A percentile compares a stretch with the other conserved stretches of the same genome.
Conservation (phyloP, 1,140 invertebrate genomes). For the Patella vulgata region DNA sequence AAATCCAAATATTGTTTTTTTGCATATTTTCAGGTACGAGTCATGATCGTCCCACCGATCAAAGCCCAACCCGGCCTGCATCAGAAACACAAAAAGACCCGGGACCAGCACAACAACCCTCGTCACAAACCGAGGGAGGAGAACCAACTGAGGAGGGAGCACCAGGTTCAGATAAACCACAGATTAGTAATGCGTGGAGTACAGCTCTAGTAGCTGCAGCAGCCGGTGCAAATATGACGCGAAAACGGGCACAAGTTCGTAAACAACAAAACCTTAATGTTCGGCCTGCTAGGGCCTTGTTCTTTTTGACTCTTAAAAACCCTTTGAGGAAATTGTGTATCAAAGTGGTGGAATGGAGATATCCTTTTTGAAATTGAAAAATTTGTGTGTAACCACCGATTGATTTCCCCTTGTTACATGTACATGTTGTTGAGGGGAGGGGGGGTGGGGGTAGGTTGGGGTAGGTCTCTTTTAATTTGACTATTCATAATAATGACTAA, state of each 20-base stretch:
- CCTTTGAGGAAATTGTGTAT: constrained; percentile 95
- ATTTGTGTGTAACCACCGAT: too few species aligned
- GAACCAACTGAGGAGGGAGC: background rate
- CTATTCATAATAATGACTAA: too few species aligned
- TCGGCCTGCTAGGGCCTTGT: constrained; percentile 87
- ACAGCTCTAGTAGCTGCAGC: constrained; percentile 81
- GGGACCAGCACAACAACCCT: constrained; percentile 22
- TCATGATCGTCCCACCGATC: constrained; percentile 33
- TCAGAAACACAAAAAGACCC: constrained; percentile 13
- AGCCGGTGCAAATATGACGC: constrained; percentile 47
- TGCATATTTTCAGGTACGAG: constrained; percentile 41
- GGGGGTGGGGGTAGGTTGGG: too few species aligned
- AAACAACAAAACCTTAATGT: constrained; percentile 69
- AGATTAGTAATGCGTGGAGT: constrained; percentile 65
- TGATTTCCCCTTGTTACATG: constrained; percentile 2
- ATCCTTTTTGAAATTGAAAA: constrained; percentile 69
- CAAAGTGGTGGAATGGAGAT: constrained; percentile 98
- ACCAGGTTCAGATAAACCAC: constrained; percentile 39
- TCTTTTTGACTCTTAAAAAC: constrained; percentile 93
- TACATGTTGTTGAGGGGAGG: too few species aligned
- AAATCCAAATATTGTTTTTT: too few species aligned
- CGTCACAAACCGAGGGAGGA: constrained; percentile 3
- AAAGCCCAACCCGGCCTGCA: constrained; percentile 16
- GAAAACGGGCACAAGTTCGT: constrained; percentile 54
- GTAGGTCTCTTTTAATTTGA: too few species aligned